phyloP scores from a whole-genome alignment of 2,888 invertebrate species.

The Drosophila phalerata region DNA sequence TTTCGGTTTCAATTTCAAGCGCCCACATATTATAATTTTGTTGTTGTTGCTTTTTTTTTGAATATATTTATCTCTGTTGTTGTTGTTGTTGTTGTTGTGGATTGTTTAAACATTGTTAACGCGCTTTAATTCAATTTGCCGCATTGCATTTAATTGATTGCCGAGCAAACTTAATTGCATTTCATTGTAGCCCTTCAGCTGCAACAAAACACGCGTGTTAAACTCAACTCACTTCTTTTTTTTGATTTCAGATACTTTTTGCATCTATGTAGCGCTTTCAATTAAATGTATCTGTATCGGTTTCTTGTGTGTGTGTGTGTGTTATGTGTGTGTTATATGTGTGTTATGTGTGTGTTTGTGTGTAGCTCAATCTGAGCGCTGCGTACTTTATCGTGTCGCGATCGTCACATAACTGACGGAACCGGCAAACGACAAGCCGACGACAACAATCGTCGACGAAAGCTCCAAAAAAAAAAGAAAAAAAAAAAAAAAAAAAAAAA shows the following conservation, averaged over 20 bases:
- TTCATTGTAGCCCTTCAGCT: conserved; percentile 62
- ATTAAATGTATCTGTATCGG: conserved; percentile 10
- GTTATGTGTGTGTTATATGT: too few species aligned
- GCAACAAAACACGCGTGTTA: conserved; percentile 33
- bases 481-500: not conserved
- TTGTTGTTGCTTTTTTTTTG: not conserved
- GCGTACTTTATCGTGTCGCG: conserved; percentile 75
- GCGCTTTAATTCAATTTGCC: conserved; percentile 79
- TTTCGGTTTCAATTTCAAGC: conserved; percentile 11
- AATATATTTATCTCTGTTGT: not conserved
- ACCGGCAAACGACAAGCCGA: conserved; percentile 57
- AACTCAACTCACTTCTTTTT: conserved; percentile 40
- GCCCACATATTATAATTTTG: conserved; percentile 13
- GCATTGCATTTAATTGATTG: conserved; percentile 65
- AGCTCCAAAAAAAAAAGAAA: conserved; percentile 55
- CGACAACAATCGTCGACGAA: conserved; percentile 40
- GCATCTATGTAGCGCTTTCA: conserved; percentile 14
- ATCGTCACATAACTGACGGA: conserved; percentile 81
- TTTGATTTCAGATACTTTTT: not conserved
- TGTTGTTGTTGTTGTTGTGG: conserved; percentile 14
- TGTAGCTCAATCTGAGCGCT: conserved; percentile 28
- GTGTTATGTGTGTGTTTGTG: too few species aligned
- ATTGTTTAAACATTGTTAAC: conserved; percentile 54
- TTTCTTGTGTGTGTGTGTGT: too few species aligned
- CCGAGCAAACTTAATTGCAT: conserved; percentile 74